Base-by-base conservation (phyloP, 2,113 vertebrate genomes). In the Chrysemys picta region DNA sequence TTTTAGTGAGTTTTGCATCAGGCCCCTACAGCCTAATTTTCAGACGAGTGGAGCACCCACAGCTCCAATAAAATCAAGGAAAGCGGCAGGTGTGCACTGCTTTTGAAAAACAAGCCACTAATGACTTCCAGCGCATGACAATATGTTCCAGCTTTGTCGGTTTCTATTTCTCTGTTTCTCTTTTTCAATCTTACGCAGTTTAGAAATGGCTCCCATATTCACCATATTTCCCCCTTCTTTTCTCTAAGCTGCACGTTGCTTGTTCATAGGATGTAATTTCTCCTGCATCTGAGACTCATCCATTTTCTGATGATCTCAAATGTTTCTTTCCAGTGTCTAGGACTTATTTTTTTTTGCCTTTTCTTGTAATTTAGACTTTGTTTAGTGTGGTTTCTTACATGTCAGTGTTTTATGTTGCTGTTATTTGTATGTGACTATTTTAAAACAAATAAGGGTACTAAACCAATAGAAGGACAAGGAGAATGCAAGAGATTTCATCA, bases 201-300 rank as follows among this genome's bases (percentile, higher is more conserved):
- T 89, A 94, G 90, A 93, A 95, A 95, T 75, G 22, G 14, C 45
- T 96, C 87, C 87, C 85, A 84, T 1, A 93, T 81, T 38, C 85
- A 90, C 49, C 12, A 42, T 84, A 84, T 91, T 88, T 56, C 24
- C 35, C 47, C 54, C 45, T 82, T 85, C 87, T 91, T 59, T 91
- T 38, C 87, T 91, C 79, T 89, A 91, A 95, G 69, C 0, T 9
- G 22, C 65, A 88, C 65, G 88, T 95, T 89, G 94, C 75, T 93
- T 96, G 95, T 96, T 93, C 81, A 87, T 79, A 94, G 75, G 87
- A 69, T 19, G 31, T 27, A 81, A 93, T 94, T 93, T 94, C 88
- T 95, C 47, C 79, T 86, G n/a, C 72, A 84, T 42, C 52, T 24
- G 82, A 94, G 90, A 93, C 17, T 38, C 57, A 47, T 65, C 75